Percentiles rank a stretch among this genome's conserved stretches.
phyloP scores from a whole-genome alignment of 1,140 invertebrate genomes.

The Drosophila ambigua region DNA sequence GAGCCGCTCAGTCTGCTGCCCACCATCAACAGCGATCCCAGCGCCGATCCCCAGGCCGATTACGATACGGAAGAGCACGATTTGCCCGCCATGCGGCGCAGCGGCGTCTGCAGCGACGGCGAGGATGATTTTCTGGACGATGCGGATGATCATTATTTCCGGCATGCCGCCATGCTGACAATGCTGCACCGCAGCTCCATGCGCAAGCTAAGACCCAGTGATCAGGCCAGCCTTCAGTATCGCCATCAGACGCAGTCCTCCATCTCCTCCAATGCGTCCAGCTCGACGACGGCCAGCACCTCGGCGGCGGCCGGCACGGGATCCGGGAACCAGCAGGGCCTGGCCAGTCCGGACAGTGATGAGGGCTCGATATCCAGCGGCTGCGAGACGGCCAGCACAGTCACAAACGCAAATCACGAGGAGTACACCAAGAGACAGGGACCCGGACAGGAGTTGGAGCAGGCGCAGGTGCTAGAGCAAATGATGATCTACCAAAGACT shows the following conservation, averaged over 20 bases:
- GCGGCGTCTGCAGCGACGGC: constrained; percentile 72
- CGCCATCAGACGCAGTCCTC: constrained; percentile 81
- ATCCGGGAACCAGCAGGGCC: constrained; percentile 57
- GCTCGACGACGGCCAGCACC: constrained; percentile 80
- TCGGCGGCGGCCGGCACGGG: constrained; percentile 52
- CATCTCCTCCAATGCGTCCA: constrained; percentile 77
- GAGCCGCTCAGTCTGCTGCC: constrained; percentile 73
- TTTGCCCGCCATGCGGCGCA: constrained; percentile 48
- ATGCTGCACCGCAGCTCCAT: constrained; percentile 83
- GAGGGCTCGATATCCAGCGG: constrained; percentile 91
- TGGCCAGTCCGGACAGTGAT: constrained; percentile 87
- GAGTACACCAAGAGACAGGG: constrained; percentile 44
- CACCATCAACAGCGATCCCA: constrained; percentile 77
- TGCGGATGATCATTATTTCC: constrained; percentile 77
- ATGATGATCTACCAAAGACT: constrained; percentile 82
- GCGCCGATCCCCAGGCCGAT: constrained; percentile 73
- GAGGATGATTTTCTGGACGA: constrained; percentile 79
- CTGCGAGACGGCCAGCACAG: constrained; percentile 91
- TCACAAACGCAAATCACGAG: constrained; percentile 77
- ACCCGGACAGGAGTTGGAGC: constrained; percentile 42
- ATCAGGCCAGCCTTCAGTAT: constrained; percentile 74
- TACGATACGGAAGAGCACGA: constrained; percentile 43
- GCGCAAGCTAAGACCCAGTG: constrained; percentile 84
- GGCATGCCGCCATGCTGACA: constrained; percentile 77
- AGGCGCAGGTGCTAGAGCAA: constrained; percentile 71